phyloP scores from a whole-genome alignment of 2,113 vertebrate species.

The Seriola quinqueradiata region DNA sequence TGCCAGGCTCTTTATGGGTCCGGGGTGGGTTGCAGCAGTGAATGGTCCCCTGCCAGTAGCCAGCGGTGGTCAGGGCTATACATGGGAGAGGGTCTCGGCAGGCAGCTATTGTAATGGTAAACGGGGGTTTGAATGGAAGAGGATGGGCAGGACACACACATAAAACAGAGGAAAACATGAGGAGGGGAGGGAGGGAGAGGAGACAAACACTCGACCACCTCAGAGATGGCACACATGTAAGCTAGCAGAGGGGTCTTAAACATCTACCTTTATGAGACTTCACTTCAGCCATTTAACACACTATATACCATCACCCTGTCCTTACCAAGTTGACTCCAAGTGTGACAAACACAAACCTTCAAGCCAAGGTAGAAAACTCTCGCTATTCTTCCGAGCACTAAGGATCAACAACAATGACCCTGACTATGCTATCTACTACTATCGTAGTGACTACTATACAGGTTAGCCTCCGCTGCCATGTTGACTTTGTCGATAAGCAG shows the following conservation, averaged over 20 bases:
- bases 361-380: not conserved
- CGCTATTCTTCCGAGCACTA: not conserved
- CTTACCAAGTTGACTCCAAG: not conserved
- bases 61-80: conserved; percentile 69
- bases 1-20: conserved; percentile 79
- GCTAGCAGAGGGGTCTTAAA: conserved; percentile 18
- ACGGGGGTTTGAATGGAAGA: conserved; percentile 75
- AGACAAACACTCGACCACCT: conserved; percentile 75
- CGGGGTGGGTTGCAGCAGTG: conserved; percentile 66
- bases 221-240: conserved; percentile 68
- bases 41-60: conserved; percentile 79
- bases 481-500: too few relatives aligned
- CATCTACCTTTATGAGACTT: not conserved
- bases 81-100: conserved; percentile 77
- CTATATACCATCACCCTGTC: not conserved
- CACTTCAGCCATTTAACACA: not conserved
- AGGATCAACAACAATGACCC: not conserved
- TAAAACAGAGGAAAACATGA: conserved; percentile 76
- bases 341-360: not conserved
- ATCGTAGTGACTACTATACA: too few relatives aligned
- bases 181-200: conserved; percentile 35
- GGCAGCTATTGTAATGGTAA: conserved; percentile 85
- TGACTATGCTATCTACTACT: too few relatives aligned
- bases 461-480: too few relatives aligned
- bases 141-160: conserved; percentile 83